Evolutionary conservation across 1,140 invertebrate genomes (phyloP).

Genomic region (Saccostrea glomerata): DNA sequence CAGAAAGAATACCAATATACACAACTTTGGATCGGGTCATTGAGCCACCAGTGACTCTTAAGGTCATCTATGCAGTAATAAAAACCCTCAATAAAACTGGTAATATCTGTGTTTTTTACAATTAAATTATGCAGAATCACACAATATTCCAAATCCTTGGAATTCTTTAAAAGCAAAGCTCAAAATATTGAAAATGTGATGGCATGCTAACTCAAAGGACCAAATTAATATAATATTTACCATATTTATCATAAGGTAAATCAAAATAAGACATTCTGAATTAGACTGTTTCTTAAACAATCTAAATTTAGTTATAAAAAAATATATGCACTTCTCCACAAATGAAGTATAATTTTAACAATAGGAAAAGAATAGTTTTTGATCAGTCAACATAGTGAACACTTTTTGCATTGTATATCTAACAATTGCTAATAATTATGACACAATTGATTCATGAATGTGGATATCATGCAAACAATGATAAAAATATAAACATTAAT

Average conservation of each 20-base stretch:
- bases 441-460: not conserved
- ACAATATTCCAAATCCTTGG: too few relatives aligned
- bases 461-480: not conserved
- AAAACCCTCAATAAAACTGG: not conserved
- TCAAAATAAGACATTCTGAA: not conserved
- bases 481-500: not conserved
- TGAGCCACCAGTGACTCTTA: not conserved
- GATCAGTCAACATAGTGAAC: conserved; percentile 11
- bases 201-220: too few relatives aligned
- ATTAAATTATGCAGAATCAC: too few relatives aligned
- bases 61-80: not conserved
- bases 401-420: not conserved
- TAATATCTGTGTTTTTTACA: too few relatives aligned
- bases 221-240: too few relatives aligned
- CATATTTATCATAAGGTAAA: too few relatives aligned
- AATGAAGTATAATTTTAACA: not conserved
- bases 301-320: not conserved
- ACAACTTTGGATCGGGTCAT: not conserved
- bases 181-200: too few relatives aligned
- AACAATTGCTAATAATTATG: not conserved
- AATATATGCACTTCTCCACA: not conserved
- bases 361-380: not conserved
- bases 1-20: not conserved
- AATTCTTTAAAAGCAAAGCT: too few relatives aligned
- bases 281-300: conserved; percentile 2